A percentile compares a stretch with the other conserved stretches of the same genome.
Evolutionary conservation across 2,113 vertebrate species (phyloP).

Genomic region (Urocitellus parryii): DNA sequence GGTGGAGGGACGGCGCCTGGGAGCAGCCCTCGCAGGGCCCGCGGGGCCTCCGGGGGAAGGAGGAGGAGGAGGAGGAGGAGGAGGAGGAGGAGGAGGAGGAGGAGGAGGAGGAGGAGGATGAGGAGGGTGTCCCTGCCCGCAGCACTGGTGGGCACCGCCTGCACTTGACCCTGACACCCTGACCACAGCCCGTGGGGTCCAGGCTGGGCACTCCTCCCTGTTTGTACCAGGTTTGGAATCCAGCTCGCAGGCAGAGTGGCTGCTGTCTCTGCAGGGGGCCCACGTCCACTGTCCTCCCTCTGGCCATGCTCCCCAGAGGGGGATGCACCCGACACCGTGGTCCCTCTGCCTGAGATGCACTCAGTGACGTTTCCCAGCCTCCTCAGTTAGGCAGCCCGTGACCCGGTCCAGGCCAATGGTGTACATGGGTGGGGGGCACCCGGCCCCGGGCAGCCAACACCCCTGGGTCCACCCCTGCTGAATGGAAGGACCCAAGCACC

Average conservation of each 20-base stretch:
- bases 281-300: accelerated
- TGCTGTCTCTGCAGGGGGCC: no score
- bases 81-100: no score
- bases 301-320: no score
- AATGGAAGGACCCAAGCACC: not conserved
- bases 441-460: not conserved
- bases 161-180: no score
- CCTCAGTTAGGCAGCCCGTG: not conserved
- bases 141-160: no score
- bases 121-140: no score
- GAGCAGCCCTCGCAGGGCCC: not conserved
- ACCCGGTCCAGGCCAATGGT: not conserved
- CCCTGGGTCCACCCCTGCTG: accelerated
- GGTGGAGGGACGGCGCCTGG: not conserved
- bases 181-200: not conserved
- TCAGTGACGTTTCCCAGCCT: not conserved
- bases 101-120: no score
- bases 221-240: not conserved
- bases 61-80: no score
- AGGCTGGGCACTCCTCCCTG: not conserved
- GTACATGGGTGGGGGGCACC: accelerated
- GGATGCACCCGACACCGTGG: accelerated
- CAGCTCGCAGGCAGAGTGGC: not conserved
- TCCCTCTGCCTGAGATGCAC: no score
- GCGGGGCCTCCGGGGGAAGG: not conserved